Base-by-base conservation (phyloP, 2,797 vertebrate genomes). In the Furcifer pardalis region DNA sequence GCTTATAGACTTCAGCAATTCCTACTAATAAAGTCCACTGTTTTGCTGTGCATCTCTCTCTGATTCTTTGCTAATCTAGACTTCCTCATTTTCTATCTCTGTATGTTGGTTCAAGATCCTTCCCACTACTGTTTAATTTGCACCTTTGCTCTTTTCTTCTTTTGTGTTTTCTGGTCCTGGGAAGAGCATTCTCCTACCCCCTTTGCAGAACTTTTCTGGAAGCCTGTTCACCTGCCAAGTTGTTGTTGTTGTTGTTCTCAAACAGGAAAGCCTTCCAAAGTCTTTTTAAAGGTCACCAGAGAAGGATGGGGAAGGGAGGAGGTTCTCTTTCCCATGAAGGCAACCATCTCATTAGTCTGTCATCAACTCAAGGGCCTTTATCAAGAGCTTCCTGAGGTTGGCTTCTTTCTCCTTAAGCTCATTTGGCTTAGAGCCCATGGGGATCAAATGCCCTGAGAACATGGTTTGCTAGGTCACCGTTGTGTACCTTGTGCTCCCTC, bases 191-290 rank as follows among this genome's bases (percentile, higher is more conserved):
- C 12, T 2, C 23, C 25, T 44, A 32, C 23, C 9, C 8, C 7
- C 37, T 62, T 72, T 13, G 37, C 9, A 13, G n/a, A 72, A 3
- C 5, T 3, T 35, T 56, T 56, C 23, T 2, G 23, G 9, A 27
- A 21, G n/a, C 78, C 7, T 23, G 65, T 35, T 32, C 23, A 21
- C 27, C 68, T 13, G 21, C 35, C 19, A 4, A 12, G 13, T 2
- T 40, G 72, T 25, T 42, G 32, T 32, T 32, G n/a, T n/a, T n/a
- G n/a, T n/a, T n/a, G n/a, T 32, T 21, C n/a, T n/a, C 23, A 42
- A 37, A 72, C 60, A 82, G 85, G 66, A 86, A 89, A 85, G 90
- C 79, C 83, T 23, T 60, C 77, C 40, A 63, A 84, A 77, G 85
- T 23, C 5, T 65, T 52, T 75, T 56, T 65, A 81, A 73, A 89